Evolutionary conservation across 2,113 vertebrate species (phyloP), one percentile per base, ranked within the genome.

Genomic region (Sapajus apella): DNA sequence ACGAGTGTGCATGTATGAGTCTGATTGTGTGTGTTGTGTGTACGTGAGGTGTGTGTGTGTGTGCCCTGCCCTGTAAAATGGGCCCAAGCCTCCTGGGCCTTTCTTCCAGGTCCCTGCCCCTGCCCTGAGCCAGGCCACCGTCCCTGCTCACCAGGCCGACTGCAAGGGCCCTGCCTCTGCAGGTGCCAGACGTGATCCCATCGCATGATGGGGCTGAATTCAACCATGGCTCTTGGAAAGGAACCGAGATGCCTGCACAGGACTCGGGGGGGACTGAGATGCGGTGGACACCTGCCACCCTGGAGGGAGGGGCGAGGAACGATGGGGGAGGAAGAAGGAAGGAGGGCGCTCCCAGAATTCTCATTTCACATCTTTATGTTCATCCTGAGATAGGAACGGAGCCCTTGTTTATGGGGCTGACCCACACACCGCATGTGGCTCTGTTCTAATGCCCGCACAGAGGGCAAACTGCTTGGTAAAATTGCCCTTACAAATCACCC

Each of bases 201-300:
- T 25, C 21, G 1, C 21, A 2, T 0, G 0, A n/a, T 2, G 2
- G 7, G 5, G 9, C 0, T 14, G 90, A 27, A 55, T n/a, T 47
- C 66, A 83, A 21, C 47, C 4, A 14, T 0, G 4, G 23, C 52
- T 13, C 14, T n/a, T 58, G 55, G 35, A 18, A 32, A n/a, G 25
- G 9, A 37, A 20, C 37, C 4, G 16, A 37, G 82, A 56, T 1
- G 55, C 55, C 20, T 3, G 20, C 21, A 25, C 37, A 75, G 23
- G 37, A 3, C 23, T 43, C 21, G 20, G 20, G 0, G 6, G 66
- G 90, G 4, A 55, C 23, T 5, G 30, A 30, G 25, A 13, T 12
- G 52, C 37, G 0, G 20, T 2, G 40, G 68, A 11, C 6, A 52
- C 55, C 55, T 56, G 20, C 55, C 55, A 56, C 20, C 0, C 55